Percentiles rank a stretch among this genome's conserved stretches.
phyloP scores from a whole-genome alignment of 1,140 invertebrate species.

The Psilanteris sp. region DNA sequence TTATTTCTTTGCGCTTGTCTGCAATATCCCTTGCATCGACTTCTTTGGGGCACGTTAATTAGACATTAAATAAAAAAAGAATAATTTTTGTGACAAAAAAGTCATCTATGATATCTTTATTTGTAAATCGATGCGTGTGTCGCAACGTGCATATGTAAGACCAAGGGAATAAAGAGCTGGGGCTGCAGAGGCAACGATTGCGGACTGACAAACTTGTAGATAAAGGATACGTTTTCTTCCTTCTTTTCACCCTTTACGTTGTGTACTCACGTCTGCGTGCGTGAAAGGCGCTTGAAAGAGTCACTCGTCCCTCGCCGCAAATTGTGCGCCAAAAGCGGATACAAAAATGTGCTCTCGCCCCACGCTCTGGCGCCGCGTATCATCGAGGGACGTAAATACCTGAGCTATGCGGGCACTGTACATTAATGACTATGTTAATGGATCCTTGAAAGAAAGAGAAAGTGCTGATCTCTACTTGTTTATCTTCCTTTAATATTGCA shows the following conservation, averaged over 20 bases:
- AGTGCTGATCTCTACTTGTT: slow-evolving; percentile 44
- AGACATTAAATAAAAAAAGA: slow-evolving; percentile 48
- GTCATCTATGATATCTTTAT: slow-evolving; percentile 45
- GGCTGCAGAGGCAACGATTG: slow-evolving; percentile 39
- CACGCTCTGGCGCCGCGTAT: slow-evolving; percentile 8
- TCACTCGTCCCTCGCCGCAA: slow-evolving; percentile 64
- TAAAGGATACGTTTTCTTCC: slow-evolving; percentile 65
- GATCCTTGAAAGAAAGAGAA: slow-evolving; percentile 56
- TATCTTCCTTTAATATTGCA: slow-evolving; percentile 40
- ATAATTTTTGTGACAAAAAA: slow-evolving; percentile 52
- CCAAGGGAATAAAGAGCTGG: slow-evolving; percentile 43
- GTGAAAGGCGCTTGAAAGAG: slow-evolving; percentile 66
- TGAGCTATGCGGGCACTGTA: slow-evolving; percentile 26
- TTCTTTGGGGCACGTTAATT: slow-evolving; percentile 32
- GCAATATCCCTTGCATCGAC: slow-evolving; percentile 4
- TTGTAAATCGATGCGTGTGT: slow-evolving; percentile 57
- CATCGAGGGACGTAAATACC: slow-evolving; percentile 42
- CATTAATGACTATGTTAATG: slow-evolving; percentile 63
- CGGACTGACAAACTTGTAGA: slow-evolving; percentile 54
- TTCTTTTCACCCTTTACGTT: slow-evolving; percentile 64
- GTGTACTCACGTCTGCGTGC: slow-evolving; percentile 64
- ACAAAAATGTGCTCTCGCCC: slow-evolving; percentile 61
- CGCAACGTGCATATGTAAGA: slow-evolving; percentile 38
- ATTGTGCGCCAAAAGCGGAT: slow-evolving; percentile 67
- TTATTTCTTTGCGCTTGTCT: neutral